Evolutionary conservation across 2,113 vertebrate species (phyloP).

Genomic region (Alethe castanea): DNA sequence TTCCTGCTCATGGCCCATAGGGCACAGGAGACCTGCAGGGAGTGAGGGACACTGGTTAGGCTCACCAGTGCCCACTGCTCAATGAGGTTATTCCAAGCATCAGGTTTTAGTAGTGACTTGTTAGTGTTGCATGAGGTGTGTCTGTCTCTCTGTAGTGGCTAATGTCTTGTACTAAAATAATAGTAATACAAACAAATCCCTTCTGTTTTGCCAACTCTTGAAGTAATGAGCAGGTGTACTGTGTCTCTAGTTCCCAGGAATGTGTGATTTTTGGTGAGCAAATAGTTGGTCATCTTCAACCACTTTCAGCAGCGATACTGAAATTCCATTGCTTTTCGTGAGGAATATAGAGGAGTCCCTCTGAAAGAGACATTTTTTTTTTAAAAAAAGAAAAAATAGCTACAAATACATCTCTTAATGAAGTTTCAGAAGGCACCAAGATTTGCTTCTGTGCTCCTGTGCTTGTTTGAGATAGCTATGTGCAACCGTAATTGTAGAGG

Average conservation of each 20-base stretch:
- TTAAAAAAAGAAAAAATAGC: not conserved
- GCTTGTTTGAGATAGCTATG: not conserved
- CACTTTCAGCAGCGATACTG: not conserved
- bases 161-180: not conserved
- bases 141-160: not conserved
- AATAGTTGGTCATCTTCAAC: not conserved
- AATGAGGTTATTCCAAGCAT: rapidly evolving
- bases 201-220: not conserved
- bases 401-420: not conserved
- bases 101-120: not conserved
- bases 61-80: not conserved
- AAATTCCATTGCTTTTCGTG: not conserved
- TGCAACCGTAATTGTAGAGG: not conserved
- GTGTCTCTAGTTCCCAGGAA: not conserved
- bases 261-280: not conserved
- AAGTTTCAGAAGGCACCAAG: not conserved
- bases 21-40: not conserved
- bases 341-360: not conserved
- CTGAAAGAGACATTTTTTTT: not conserved
- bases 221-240: not conserved
- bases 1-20: not conserved
- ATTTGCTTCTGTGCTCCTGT: not conserved
- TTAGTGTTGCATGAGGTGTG: not conserved
- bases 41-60: not conserved
- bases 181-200: not conserved